These are phyloP conservation scores for Cygnus olor DNA, from an alignment of 2,797 vertebrate species.

Conservation along the genomic window DNA sequence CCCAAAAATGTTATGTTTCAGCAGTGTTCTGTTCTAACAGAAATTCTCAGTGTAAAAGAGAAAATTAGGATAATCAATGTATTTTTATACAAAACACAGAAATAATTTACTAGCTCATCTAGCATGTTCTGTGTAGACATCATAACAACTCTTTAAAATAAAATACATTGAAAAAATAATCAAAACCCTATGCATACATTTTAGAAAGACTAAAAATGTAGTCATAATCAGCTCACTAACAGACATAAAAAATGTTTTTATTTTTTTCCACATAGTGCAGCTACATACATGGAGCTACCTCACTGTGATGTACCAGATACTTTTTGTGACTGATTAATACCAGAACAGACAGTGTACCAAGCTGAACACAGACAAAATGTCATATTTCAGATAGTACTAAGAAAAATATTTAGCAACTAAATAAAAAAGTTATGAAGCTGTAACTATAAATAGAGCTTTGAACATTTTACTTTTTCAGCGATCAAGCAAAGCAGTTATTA, in stretches of 20 bases:
- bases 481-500: slow-evolving; percentile 58
- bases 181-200: neutral
- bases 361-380: slow-evolving; percentile 1
- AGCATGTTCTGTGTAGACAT: neutral
- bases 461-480: slow-evolving; percentile 47
- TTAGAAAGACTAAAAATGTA: neutral
- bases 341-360: neutral
- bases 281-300: neutral
- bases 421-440: slow-evolving; percentile 25
- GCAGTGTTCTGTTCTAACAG: slow-evolving; percentile 22
- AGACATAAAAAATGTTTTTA: slow-evolving; percentile 8
- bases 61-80: slow-evolving; percentile 26
- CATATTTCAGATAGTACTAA: slow-evolving; percentile 24
- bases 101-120: neutral
- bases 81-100: slow-evolving; percentile 13
- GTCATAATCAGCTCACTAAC: slow-evolving; percentile 12
- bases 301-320: neutral
- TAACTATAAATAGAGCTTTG: slow-evolving; percentile 37
- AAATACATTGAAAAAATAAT: neutral
- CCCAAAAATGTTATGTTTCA: slow-evolving; percentile 32
- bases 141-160: neutral
- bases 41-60: slow-evolving; percentile 38
- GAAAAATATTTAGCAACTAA: slow-evolving; percentile 21
- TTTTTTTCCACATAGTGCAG: neutral
- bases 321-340: neutral